Base-by-base conservation (phyloP, 2,113 vertebrate genomes). In the Phoenicopterus ruber region DNA sequence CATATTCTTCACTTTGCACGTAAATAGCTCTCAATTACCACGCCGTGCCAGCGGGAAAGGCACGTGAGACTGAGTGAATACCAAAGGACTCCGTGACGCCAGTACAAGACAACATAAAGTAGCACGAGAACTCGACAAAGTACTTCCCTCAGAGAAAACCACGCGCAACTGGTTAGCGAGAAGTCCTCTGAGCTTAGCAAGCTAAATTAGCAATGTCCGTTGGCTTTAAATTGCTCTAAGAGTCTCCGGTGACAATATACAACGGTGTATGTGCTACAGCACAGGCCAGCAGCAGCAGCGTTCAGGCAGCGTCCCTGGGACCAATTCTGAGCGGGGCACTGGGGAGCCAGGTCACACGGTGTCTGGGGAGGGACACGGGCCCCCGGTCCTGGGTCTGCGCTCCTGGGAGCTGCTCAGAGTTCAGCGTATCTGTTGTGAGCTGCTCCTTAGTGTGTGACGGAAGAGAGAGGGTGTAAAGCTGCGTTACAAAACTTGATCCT, bases 21-120 rank as follows among this genome's bases (percentile, higher is more conserved):
- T 82, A 93, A 92, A 76, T 47, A 82, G 52, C 32, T 93, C 44
- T 57, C 67, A 88, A 94, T 90, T 79, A 34, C 65, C 49, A 38
- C 4, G 34, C 32, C 0, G 1, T 57, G 57, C 58, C 91, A 74
- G 11, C 1, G 6, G 66, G 49, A 92, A 79, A 87, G 29, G 40
- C 26, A 34, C 34, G 13, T 17, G 29, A 84, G 44, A 76, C 6
- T 72, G 73, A 88, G 66, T 38, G 65, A 88, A 76, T 79, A 73
- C 16, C 46, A 84, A 93, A 58, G 19, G 36, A 34, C 36, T 82
- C 38, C 34, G 20, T 17, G 47, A 76, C 2, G 1, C 36, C 44
- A 78, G 44, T 14, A 52, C 14, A 16, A 83, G 55, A 36, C 6
- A 28, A 38, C 54, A 74, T 15, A 78, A 88, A 70, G 62, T 25